Conservation (phyloP, 1,140 invertebrate species). For the Andrena cerasifolii region DNA sequence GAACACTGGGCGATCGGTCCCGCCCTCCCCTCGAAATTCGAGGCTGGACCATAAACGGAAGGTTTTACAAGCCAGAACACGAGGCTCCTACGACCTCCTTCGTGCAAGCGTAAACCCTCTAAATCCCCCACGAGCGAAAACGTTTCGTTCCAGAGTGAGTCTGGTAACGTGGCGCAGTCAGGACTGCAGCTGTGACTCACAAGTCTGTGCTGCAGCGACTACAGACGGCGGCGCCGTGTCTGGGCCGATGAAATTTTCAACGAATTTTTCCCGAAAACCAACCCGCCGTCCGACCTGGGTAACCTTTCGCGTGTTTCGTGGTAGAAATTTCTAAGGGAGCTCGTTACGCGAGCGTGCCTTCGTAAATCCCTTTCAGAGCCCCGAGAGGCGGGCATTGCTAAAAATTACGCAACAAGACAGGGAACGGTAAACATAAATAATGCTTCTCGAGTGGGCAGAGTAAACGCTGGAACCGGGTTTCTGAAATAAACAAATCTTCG, state of each 20-base stretch:
- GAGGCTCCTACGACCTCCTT: slow-evolving; percentile 38
- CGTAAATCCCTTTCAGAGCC: too few relatives aligned
- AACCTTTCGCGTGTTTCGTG: slow-evolving; percentile 33
- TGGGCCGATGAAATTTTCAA: slow-evolving; percentile 62
- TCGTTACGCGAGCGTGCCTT: background rate
- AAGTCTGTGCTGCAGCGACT: slow-evolving; percentile 30
- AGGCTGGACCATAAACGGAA: slow-evolving; percentile 28
- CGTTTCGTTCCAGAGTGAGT: slow-evolving; percentile 43
- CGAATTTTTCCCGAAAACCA: slow-evolving; percentile 55
- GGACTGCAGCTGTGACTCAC: slow-evolving; percentile 58
- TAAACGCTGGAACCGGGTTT: too few relatives aligned
- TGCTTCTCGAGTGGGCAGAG: too few relatives aligned
- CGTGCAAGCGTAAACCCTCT: slow-evolving; percentile 55
- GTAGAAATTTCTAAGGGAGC: slow-evolving; percentile 37
- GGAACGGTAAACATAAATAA: too few relatives aligned
- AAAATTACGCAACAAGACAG: too few relatives aligned
- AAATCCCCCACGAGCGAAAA: slow-evolving; percentile 57
- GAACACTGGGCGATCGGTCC: background rate
- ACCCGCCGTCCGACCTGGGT: background rate
- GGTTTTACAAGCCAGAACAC: slow-evolving; percentile 46
- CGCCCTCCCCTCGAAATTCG: slow-evolving; percentile 2
- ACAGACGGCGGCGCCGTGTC: slow-evolving; percentile 37
- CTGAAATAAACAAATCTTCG: too few relatives aligned
- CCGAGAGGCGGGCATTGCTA: too few relatives aligned
- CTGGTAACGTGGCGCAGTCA: slow-evolving; percentile 41